Conservation (phyloP, 1,140 invertebrate species). For the Glossosoma conforme region DNA sequence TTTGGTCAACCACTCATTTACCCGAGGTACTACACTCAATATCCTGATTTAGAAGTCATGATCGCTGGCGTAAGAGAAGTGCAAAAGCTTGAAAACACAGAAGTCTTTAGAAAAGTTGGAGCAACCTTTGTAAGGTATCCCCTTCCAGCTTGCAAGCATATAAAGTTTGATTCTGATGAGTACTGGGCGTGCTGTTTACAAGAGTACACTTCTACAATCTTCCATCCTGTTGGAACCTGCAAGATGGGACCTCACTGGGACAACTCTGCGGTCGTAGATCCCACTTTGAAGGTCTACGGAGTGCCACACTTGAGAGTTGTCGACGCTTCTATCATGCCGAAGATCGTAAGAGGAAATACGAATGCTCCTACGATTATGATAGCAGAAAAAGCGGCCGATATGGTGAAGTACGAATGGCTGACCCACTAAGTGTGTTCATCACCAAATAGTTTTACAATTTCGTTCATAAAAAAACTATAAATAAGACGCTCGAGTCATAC, state of each 20-base stretch:
- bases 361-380: conserved; percentile 66
- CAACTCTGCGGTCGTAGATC: conserved; percentile 61
- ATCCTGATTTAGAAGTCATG: conserved; percentile 58
- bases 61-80: conserved; percentile 54
- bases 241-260: conserved; percentile 72
- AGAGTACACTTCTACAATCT: conserved; percentile 63
- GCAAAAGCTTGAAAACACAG: conserved; percentile 53
- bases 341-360: conserved; percentile 57
- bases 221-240: conserved; percentile 72
- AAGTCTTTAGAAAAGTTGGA: conserved; percentile 54
- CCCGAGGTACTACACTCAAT: conserved; percentile 67
- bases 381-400: conserved; percentile 61
- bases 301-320: conserved; percentile 61
- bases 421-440: conserved; percentile 1
- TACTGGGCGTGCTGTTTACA: conserved; percentile 69
- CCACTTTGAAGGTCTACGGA: conserved; percentile 61
- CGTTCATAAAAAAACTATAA: neutral
- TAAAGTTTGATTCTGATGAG: conserved; percentile 56
- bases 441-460: neutral
- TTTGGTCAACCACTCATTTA: conserved; percentile 73
- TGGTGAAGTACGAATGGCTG: conserved; percentile 55
- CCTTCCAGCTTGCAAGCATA: conserved; percentile 57
- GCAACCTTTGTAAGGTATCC: conserved; percentile 52
- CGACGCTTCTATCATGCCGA: conserved; percentile 67
- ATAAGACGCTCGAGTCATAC: neutral